Percentiles rank a stretch among this genome's conserved stretches.
phyloP scores from a whole-genome alignment of 2,888 invertebrate species.

The Lycia hirtaria region DNA sequence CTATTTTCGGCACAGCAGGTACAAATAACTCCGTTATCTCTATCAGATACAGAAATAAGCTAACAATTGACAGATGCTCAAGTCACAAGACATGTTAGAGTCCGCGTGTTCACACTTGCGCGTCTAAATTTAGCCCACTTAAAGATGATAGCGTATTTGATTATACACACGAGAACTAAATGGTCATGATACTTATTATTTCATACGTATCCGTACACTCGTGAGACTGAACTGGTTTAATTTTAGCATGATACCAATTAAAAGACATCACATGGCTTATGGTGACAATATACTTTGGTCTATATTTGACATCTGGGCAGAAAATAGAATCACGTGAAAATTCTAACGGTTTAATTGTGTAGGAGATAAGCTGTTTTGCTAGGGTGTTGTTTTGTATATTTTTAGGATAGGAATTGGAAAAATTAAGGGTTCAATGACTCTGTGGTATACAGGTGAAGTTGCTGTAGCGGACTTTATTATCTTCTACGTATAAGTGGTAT shows the following conservation, averaged over 20 bases:
- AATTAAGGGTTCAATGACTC: too few relatives aligned
- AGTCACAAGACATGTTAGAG: conserved; percentile 70
- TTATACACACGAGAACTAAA: conserved; percentile 46
- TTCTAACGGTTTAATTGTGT: conserved; percentile 1
- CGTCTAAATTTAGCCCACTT: conserved; percentile 77
- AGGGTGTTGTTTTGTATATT: conserved; percentile 16
- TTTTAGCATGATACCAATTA: conserved; percentile 66
- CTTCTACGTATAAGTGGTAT: too few relatives aligned
- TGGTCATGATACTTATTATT: conserved; percentile 15
- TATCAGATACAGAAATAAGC: conserved; percentile 68
- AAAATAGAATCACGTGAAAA: conserved; percentile 25
- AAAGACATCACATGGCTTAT: conserved; percentile 56
- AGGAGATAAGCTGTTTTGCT: neutral
- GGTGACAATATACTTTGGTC: conserved; percentile 42
- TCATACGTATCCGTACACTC: conserved; percentile 26
- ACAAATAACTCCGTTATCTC: conserved; percentile 21
- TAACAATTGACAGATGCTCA: conserved; percentile 57
- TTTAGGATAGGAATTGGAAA: conserved; percentile 8
- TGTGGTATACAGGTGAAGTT: too few relatives aligned
- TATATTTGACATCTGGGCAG: conserved; percentile 28
- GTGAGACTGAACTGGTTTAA: conserved; percentile 51
- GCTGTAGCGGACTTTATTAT: too few relatives aligned
- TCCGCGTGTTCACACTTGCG: conserved; percentile 62
- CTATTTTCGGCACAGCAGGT: neutral
- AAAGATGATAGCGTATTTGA: conserved; percentile 69